Conservation (phyloP, 1,140 invertebrate species). For the Harlomillsia oculata region DNA sequence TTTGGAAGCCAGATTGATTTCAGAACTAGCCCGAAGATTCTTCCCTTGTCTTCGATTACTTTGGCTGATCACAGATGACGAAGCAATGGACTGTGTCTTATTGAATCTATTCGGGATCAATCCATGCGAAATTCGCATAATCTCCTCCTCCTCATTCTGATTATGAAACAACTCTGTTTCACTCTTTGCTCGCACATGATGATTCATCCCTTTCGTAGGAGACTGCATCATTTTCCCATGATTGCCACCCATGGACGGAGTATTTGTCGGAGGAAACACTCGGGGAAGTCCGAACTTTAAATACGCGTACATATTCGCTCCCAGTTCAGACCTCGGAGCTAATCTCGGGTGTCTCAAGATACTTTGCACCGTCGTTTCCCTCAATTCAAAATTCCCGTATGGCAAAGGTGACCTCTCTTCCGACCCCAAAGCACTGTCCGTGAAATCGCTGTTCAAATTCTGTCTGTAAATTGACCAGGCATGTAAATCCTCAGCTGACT, state of each 20-base stretch:
- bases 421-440: slow-evolving; percentile 80
- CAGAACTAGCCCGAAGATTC: no score
- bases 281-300: slow-evolving; percentile 73
- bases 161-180: no score
- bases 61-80: no score
- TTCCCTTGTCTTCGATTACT: no score
- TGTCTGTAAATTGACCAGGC: slow-evolving; percentile 94
- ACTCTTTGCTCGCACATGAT: slow-evolving; percentile 41
- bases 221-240: no score
- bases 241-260: no score
- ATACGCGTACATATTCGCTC: slow-evolving; percentile 59
- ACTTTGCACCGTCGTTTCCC: slow-evolving; percentile 85
- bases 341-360: slow-evolving; percentile 75
- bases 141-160: no score
- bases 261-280: slow-evolving; percentile 69
- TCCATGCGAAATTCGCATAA: no score
- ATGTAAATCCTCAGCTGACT: slow-evolving; percentile 76
- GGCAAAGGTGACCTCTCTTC: slow-evolving; percentile 80
- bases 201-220: no score
- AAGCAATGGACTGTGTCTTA: no score
- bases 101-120: no score
- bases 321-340: slow-evolving; percentile 38
- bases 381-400: slow-evolving; percentile 82
- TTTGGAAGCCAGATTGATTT: no score
- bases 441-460: slow-evolving; percentile 90